Percentiles rank a stretch among this genome's conserved stretches.
These are phyloP conservation scores for Cydia strobilella DNA, from an alignment of 1,140 invertebrate species.

Conservation along the genomic window DNA sequence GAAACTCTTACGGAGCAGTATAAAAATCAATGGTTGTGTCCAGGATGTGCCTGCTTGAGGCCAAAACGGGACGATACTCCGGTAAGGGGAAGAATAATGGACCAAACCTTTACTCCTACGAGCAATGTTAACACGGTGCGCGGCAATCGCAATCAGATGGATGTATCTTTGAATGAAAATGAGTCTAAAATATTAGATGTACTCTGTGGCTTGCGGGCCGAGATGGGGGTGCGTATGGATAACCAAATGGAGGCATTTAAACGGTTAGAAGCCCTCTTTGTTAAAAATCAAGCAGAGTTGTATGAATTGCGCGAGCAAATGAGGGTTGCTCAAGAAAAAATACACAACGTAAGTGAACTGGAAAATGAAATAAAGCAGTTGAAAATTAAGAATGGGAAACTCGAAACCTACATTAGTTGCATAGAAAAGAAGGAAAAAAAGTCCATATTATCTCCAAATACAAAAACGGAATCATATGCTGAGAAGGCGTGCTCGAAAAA, in stretches of 20 bases:
- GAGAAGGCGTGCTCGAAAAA: neutral
- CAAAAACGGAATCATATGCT: neutral
- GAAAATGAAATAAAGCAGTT: neutral
- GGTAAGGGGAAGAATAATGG: constrained; percentile 32
- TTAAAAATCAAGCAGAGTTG: neutral
- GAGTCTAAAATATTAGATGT: neutral
- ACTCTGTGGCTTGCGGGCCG: neutral
- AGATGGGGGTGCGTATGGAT: neutral
- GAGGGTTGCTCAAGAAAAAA: neutral
- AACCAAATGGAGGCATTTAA: neutral
- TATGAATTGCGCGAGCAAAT: neutral
- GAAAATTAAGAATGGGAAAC: neutral
- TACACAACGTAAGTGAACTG: neutral
- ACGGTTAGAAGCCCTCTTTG: neutral
- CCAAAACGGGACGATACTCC: constrained; percentile 34
- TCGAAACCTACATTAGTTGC: neutral
- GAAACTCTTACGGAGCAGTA: constrained; percentile 36
- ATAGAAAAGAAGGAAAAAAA: neutral
- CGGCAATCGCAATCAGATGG: constrained; percentile 4
- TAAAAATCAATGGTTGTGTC: constrained; percentile 39
- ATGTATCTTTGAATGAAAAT: neutral
- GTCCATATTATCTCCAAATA: neutral
- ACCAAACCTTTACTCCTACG: constrained; percentile 38
- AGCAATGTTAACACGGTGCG: constrained; percentile 33
- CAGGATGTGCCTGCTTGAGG: constrained; percentile 32